Evolutionary conservation across 2,888 invertebrate species (phyloP).

Genomic region (Chrysodeixis includens): DNA sequence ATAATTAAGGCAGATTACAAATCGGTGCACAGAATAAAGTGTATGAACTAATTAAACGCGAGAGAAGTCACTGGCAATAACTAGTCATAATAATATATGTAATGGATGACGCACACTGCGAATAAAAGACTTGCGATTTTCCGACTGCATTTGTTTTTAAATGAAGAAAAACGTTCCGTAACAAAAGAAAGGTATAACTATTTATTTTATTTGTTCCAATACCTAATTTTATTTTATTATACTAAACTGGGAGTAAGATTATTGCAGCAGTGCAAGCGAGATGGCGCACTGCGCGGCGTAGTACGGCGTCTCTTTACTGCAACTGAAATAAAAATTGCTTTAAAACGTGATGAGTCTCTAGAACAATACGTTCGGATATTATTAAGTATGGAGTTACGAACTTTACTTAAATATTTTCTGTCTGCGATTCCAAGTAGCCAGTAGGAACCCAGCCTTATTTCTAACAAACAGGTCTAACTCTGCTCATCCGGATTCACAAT

Average conservation of each 20-base stretch:
- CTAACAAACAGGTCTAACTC: constrained; percentile 37
- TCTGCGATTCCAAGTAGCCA: constrained; percentile 15
- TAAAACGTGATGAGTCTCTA: no score
- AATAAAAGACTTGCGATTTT: neutral
- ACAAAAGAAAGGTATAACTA: no score
- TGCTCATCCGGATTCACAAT: constrained; percentile 51
- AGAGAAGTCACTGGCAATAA: constrained; percentile 22
- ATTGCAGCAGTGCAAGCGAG: no score
- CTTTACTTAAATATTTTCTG: constrained; percentile 11
- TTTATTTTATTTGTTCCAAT: no score
- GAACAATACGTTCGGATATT: neutral
- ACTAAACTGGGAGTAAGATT: no score
- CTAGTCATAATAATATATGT: constrained; percentile 28
- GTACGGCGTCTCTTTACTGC: no score
- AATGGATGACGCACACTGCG: constrained; percentile 15
- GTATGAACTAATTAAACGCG: constrained; percentile 43
- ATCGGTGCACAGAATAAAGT: constrained; percentile 40
- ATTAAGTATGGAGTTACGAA: neutral
- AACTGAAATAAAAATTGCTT: no score
- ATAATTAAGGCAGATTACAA: constrained; percentile 49
- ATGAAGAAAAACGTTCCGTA: no score
- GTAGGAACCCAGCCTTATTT: constrained; percentile 27
- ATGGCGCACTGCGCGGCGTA: no score
- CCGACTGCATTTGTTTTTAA: neutral
- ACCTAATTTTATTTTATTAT: neutral